Base-by-base conservation (phyloP, 2,797 vertebrate species). In the Anguilla anguilla region DNA sequence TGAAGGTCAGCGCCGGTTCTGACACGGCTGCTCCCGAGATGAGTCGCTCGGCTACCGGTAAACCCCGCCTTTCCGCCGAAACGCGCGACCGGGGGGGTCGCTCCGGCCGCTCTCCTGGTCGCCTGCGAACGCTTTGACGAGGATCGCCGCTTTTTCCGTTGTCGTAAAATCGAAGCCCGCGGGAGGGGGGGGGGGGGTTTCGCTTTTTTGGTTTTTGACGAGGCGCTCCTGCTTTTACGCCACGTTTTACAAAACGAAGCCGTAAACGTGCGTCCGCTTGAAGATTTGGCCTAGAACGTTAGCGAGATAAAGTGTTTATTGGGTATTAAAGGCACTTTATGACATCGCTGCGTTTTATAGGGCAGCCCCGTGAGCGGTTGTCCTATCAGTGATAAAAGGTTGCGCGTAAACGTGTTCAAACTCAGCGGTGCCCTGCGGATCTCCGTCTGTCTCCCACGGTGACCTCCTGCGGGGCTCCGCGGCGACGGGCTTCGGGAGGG, bases 381-480 rank as follows among this genome's bases (percentile, higher is more conserved):
- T 51, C 49, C 9, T 51, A 51, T 51, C 35, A 35, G 35, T 35
- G 35, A 35, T 35, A 1, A 51, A 51, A 51, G 49, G 49, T 0
- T 51, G 4, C 0, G 9, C 2, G 9, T 51, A 1, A 51, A 51
- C 9, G 9, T 51, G 4, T 3, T 51, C 4, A 3, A 51, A 51
- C 49, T 4, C 49, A 51, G 13, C 2, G 11, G 31, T 31, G 31
- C n/a, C 46, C 51, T 0, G 46, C 0, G 57, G 11, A 17, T 35
- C 28, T 19, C n/a, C 25, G 22, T 55, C 83, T 17, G 28, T 84
- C 92, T 86, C 91, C 92, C 92, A 89, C 90, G 91, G 93, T 93
- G 90, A 91, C 89, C 94, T 94, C 91, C 90, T 17, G 92, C 93
- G 92, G 93, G 94, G 92, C 94, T 95, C 94, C 95, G 93, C 92